Evolutionary conservation across 2,888 invertebrate genomes (phyloP).

Genomic region (Hemaris fuciformis): DNA sequence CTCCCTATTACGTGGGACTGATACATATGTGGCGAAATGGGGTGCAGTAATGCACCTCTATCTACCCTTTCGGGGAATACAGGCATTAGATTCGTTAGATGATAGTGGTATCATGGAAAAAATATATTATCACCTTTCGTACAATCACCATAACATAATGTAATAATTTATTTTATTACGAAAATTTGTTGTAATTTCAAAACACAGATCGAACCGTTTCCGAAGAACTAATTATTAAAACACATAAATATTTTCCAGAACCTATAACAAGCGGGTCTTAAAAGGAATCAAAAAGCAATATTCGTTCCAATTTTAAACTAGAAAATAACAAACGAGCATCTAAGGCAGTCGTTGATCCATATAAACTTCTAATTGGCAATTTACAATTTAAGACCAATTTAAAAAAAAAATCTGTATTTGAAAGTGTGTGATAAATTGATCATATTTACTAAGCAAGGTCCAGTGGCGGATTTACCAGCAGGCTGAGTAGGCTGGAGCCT

Average conservation of each 20-base stretch:
- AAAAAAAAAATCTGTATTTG: conserved; percentile 49
- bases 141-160: neutral
- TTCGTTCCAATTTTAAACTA: neutral
- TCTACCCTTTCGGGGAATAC: too few relatives aligned
- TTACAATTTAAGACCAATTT: conserved; percentile 41
- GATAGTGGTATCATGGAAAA: too few relatives aligned
- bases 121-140: neutral
- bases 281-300: neutral
- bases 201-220: neutral
- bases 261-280: neutral
- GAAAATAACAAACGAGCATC: neutral
- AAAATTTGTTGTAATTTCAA: neutral
- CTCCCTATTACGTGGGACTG: too few relatives aligned
- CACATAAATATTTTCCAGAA: neutral
- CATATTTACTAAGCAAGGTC: conserved; percentile 43
- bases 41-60: too few relatives aligned
- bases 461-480: too few relatives aligned
- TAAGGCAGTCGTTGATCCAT: neutral
- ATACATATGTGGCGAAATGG: too few relatives aligned
- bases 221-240: neutral
- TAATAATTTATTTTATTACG: neutral
- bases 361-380: conserved; percentile 34
- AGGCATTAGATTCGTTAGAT: too few relatives aligned
- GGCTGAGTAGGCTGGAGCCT: too few relatives aligned
- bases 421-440: conserved; percentile 56